Evolutionary conservation across 2,113 vertebrate genomes (phyloP).

Genomic region (Nerophis lumbriciformis): DNA sequence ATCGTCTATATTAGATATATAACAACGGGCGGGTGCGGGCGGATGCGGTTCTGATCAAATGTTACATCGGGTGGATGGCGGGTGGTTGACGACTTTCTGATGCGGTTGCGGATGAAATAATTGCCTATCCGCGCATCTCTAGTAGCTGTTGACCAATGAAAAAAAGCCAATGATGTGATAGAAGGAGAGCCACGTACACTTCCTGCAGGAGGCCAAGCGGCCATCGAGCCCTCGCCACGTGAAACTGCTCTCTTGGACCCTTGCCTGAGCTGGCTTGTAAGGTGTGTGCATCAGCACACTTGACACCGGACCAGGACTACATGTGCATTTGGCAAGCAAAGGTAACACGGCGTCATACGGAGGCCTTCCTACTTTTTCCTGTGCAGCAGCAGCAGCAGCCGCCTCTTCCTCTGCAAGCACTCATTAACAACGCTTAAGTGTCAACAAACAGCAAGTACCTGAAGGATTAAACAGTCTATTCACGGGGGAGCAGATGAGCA

Average conservation of each 20-base stretch:
- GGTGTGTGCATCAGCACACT: conserved; percentile 51
- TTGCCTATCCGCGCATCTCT: no score
- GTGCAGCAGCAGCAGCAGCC: background rate
- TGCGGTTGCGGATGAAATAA: no score
- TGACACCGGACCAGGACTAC: conserved; percentile 46
- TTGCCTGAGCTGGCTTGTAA: conserved; percentile 59
- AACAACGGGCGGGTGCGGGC: no score
- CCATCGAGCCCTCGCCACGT: conserved; percentile 54
- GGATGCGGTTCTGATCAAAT: no score
- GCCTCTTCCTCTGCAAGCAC: conserved; percentile 3
- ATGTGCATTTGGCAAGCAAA: conserved; percentile 33
- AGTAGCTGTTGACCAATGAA: background rate
- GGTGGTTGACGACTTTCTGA: no score
- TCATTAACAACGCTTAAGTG: conserved; percentile 6
- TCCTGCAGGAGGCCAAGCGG: conserved; percentile 35
- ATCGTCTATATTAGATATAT: no score
- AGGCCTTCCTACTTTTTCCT: conserved; percentile 13
- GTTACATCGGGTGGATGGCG: no score
- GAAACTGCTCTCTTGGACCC: conserved; percentile 57
- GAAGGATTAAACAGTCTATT: conserved; percentile 3
- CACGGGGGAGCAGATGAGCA: conserved; percentile 1
- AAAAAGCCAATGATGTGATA: conserved; percentile 3
- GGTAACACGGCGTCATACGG: conserved; percentile 17
- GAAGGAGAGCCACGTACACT: conserved; percentile 21
- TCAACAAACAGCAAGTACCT: background rate